Evolutionary conservation across 2,797 vertebrate genomes (phyloP).

Genomic region (Paratrypauchen microcephalus): DNA sequence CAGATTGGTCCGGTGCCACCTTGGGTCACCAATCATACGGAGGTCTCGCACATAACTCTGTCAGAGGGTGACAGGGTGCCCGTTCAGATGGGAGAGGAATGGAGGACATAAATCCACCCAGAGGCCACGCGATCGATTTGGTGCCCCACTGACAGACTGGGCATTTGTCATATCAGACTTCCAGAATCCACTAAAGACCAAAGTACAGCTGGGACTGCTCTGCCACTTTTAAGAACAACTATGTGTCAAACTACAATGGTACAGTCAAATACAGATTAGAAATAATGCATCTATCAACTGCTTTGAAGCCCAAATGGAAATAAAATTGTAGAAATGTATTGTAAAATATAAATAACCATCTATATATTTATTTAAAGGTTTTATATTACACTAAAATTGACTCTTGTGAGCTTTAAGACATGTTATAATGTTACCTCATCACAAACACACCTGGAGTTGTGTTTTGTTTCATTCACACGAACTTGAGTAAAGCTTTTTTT

Average conservation of each 20-base stretch:
- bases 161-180: constrained; percentile 67
- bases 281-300: not conserved
- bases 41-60: constrained; percentile 71
- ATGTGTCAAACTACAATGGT: not conserved
- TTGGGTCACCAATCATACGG: constrained; percentile 71
- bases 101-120: constrained; percentile 67
- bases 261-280: not conserved
- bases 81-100: constrained; percentile 75
- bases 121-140: constrained; percentile 72
- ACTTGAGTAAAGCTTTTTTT: too few relatives aligned
- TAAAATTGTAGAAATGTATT: too few relatives aligned
- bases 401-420: too few relatives aligned
- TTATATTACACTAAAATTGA: too few relatives aligned
- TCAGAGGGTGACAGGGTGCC: constrained; percentile 69
- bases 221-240: not conserved
- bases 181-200: constrained; percentile 45
- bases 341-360: too few relatives aligned
- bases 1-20: constrained; percentile 55
- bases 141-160: constrained; percentile 58
- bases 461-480: too few relatives aligned
- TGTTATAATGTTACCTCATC: too few relatives aligned
- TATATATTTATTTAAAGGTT: too few relatives aligned
- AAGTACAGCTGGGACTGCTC: constrained; percentile 27
- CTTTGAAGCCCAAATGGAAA: too few relatives aligned
- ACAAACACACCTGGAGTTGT: too few relatives aligned